Conservation (phyloP, 2,113 vertebrate species). For the Ceyx margarethae region DNA sequence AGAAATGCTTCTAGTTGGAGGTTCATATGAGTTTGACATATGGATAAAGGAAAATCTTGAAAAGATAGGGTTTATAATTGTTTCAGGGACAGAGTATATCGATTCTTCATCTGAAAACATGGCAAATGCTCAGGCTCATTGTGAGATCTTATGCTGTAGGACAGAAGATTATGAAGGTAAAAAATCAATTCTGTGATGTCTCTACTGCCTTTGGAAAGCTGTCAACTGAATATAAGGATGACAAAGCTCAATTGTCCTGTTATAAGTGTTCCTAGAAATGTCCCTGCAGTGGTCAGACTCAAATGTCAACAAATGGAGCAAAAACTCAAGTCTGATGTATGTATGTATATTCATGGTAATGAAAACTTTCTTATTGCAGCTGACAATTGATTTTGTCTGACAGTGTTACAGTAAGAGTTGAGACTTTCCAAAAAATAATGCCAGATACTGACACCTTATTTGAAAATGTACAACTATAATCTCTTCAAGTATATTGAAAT, state of each 20-base stretch:
- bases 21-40: not conserved
- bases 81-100: slow-evolving; percentile 1
- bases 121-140: slow-evolving; percentile 5
- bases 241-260: not conserved
- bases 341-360: not conserved
- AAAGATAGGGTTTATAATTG: slow-evolving; percentile 18
- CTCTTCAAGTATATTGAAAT: not conserved
- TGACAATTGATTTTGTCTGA: not conserved
- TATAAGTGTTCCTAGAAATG: not conserved
- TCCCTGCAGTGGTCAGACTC: not conserved
- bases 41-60: slow-evolving; percentile 1
- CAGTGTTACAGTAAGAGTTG: not conserved
- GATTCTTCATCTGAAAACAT: not conserved
- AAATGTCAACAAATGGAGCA: not conserved
- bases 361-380: not conserved
- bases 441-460: not conserved
- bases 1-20: not conserved
- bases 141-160: slow-evolving; percentile 6
- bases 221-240: not conserved
- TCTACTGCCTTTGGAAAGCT: slow-evolving; percentile 22
- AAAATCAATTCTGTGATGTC: slow-evolving; percentile 32
- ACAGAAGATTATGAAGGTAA: slow-evolving; percentile 3
- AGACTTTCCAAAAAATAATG: not conserved
- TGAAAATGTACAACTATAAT: not conserved
- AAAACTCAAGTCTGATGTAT: not conserved